phyloP scores from a whole-genome alignment of 2,797 vertebrate species.

The Menidia menidia region DNA sequence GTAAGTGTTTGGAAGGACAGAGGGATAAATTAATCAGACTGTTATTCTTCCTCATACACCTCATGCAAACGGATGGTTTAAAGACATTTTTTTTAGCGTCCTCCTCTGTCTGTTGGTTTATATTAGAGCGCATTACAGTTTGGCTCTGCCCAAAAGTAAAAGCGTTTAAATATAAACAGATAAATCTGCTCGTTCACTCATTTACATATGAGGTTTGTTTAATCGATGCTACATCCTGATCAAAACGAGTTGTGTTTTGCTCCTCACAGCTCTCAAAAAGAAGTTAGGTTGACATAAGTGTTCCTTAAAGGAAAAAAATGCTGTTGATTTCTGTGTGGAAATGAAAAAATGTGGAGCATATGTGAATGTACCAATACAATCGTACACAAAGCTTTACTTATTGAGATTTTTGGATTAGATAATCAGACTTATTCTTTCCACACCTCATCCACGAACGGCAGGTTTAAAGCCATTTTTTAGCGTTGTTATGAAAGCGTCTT shows the following conservation, averaged over 20 bases:
- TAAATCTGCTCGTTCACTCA: not conserved
- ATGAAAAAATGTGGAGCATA: not conserved
- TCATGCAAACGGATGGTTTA: not conserved
- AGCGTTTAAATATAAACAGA: not conserved
- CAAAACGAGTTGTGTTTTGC: not conserved
- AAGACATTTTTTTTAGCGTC: not conserved
- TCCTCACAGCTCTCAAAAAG: not conserved
- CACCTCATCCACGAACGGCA: not conserved
- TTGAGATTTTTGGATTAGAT: too few relatives aligned
- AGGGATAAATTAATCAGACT: slow-evolving; percentile 11
- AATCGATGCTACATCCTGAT: not conserved
- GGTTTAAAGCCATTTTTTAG: not conserved
- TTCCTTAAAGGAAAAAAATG: not conserved
- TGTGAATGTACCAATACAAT: not conserved
- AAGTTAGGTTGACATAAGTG: not conserved
- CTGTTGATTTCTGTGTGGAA: not conserved
- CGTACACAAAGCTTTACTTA: too few relatives aligned
- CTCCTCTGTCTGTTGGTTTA: not conserved
- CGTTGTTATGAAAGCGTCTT: not conserved
- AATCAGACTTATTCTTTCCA: not conserved
- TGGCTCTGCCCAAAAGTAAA: not conserved
- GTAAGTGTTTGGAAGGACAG: slow-evolving; percentile 15
- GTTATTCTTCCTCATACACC: not conserved
- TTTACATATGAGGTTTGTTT: not conserved
- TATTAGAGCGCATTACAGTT: not conserved